phyloP scores from a whole-genome alignment of 2,113 vertebrate genomes.

The Ranitomeya variabilis region DNA sequence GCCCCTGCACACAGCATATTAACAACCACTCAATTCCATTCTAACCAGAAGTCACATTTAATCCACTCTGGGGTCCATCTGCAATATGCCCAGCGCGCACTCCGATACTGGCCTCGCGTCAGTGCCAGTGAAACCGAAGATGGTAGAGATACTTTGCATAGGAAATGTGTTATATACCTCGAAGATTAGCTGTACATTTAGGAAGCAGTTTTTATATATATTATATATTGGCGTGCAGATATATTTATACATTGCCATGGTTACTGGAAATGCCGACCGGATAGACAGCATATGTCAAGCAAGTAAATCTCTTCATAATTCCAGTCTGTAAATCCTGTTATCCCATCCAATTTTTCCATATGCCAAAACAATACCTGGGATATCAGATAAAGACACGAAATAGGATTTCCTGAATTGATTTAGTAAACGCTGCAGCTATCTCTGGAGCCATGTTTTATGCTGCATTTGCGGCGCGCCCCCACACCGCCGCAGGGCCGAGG shows the following conservation, averaged over 20 bases:
- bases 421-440: background rate
- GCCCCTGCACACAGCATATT: conserved; percentile 16
- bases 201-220: background rate
- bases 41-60: conserved; percentile 20
- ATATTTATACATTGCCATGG: background rate
- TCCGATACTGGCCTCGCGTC: background rate
- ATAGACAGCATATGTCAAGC: background rate
- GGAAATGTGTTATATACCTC: background rate
- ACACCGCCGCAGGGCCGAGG: no score
- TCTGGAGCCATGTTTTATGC: background rate
- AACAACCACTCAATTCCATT: conserved; percentile 37
- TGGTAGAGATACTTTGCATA: background rate
- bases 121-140: background rate
- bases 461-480: no score
- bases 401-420: background rate
- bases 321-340: background rate
- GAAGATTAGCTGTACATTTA: background rate
- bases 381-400: background rate
- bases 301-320: background rate
- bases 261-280: background rate
- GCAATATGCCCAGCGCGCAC: conserved; percentile 4
- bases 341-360: background rate
- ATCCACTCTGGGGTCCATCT: background rate
- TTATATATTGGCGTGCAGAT: no score
- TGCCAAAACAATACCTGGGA: background rate